Conservation (phyloP, 2,888 invertebrate genomes). For the Leptinotarsa juncta region DNA sequence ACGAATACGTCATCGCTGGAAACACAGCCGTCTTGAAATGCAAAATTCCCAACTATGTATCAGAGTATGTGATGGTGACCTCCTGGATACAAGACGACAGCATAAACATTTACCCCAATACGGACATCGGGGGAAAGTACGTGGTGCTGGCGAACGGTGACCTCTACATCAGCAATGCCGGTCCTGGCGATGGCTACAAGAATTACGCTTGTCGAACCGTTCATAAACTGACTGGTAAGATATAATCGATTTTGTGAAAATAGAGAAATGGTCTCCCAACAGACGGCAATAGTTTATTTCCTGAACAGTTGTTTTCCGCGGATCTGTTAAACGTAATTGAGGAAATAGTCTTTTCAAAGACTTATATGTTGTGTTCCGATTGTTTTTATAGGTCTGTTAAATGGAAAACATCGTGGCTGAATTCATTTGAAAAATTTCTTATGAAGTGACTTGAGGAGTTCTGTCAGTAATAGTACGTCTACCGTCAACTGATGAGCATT, state of each 20-base stretch:
- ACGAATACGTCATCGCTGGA: conserved; percentile 91
- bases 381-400: too few relatives aligned
- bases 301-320: background rate
- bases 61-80: conserved; percentile 87
- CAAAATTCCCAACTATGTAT: conserved; percentile 88
- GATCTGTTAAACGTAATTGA: too few relatives aligned
- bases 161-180: conserved; percentile 84
- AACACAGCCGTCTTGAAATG: conserved; percentile 92
- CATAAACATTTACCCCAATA: conserved; percentile 82
- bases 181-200: conserved; percentile 81
- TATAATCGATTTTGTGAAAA: conserved; percentile 6
- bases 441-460: too few relatives aligned
- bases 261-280: background rate
- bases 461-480: too few relatives aligned
- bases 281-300: background rate
- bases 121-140: conserved; percentile 80
- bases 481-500: too few relatives aligned
- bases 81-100: conserved; percentile 90
- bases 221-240: conserved; percentile 78
- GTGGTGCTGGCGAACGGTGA: conserved; percentile 85
- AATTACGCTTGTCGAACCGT: conserved; percentile 85
- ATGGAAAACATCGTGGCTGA: too few relatives aligned
- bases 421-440: too few relatives aligned
- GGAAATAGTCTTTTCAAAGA: too few relatives aligned
- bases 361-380: too few relatives aligned